Evolutionary conservation across 2,888 invertebrate species (phyloP), one percentile per base, ranked within the genome.

Genomic region (Theretra japonica): DNA sequence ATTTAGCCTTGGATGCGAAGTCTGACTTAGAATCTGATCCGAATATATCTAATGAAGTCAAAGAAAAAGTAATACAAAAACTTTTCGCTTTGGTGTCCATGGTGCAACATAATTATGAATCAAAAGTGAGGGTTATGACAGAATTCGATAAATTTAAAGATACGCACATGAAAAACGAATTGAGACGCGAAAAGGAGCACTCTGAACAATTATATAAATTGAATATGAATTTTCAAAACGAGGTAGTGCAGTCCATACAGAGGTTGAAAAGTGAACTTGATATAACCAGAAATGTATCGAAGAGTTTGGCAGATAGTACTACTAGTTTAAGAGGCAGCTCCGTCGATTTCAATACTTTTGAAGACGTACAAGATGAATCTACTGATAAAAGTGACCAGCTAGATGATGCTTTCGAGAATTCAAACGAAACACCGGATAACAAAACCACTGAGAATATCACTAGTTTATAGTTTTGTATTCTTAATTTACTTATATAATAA

Each of bases 61-160:
- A 93, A 82, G 92, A 93, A 71, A 94, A 92, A 75, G 93, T 94
- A 0, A 94, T 94, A 48, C 85, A 90, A 72, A 94, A 94, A 77
- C 77, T 94, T 8, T 94, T 94, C 73, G 86, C 86, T 50, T 77
- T 94, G 21, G 94, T 91, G 1, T 91, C 93, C 15, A 94, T 94
- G 92, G 93, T 94, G 28, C 94, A 94, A 79, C 93, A 94, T 73
- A 85, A 87, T 11, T 94, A 93, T 70, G 94, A 94, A 80, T 93
- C 94, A 5, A 94, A 94, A 82, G 93, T 94, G 53, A 86, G 94
- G 75, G 83, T 94, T 4, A 91, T 92, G 91, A 86, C 88, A 0
- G 94, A 94, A 70, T 93, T 88, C 70, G 94, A 94, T 17, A 94
- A 92, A 78, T 93, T 86, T 73, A 94, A 94, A 72, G 94, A 94